Base-by-base conservation (phyloP, 2,888 invertebrate species). In the Lepidocyrtinus sp. region DNA sequence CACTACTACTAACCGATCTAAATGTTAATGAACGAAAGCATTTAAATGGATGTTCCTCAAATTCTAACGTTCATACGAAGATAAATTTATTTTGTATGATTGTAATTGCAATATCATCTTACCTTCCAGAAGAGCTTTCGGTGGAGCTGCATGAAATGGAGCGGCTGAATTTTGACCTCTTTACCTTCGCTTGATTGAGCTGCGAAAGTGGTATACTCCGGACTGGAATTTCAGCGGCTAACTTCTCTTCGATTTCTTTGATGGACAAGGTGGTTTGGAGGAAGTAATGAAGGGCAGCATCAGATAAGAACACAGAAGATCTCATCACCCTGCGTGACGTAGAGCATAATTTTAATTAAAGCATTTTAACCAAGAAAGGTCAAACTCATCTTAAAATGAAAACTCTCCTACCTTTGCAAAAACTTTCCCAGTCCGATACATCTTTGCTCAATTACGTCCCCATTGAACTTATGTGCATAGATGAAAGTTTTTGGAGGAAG, bases 261-360 rank as follows among this genome's bases (percentile, higher is more conserved):
- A 81, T 81, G 5, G 83, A 79, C 25, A 84, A 69, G 22, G 81
- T 81, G 21, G 82, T 85, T 64, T 85, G 85, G 9, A 85, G 84
- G 55, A 85, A 84, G 21, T 84, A 75, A 62, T 85, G 85, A 21
- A 85, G 83, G 22, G 85, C 85, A 55, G 84, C 82, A 67, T 85
- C 85, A 15, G 84, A 84, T 17, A 85, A 82, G 62, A 85, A 80
- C 2, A 83, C 85, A 24, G 82, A 81, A 25, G 85, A 85, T 24
- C 85, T 77, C 84, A 84, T 83, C 0, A 83, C 78, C 67, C 84
- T 85, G 59, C 9, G 55, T 72, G 59, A n/a, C 22, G 17, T 27
- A 75, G 75, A 25, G 26, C 19, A 64, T 26, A n/a, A 77, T 12
- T 36, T 12, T 61, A 64, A 63, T 64, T 26, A 19, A 73, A n/a